A percentile compares a stretch with the other conserved stretches of the same genome.
These are phyloP conservation scores for Ursus arctos DNA, from an alignment of 2,113 vertebrate genomes.

Conservation along the genomic window DNA sequence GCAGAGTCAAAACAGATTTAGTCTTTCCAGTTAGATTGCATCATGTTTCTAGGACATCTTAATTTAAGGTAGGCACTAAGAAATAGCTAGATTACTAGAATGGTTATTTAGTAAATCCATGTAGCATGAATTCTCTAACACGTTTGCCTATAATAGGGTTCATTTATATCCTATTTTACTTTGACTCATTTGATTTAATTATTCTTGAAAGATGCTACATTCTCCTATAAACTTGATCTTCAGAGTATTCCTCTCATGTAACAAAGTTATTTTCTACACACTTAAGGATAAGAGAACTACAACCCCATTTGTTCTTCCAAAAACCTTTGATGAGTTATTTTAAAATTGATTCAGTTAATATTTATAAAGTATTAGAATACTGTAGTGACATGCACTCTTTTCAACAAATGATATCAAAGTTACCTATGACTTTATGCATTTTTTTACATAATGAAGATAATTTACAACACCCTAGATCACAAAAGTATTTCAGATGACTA, in stretches of 20 bases:
- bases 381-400: background rate
- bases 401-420: background rate
- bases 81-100: background rate
- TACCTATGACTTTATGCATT: background rate
- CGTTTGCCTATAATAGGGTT: constrained; percentile 9
- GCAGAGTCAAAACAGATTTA: background rate
- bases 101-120: background rate
- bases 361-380: background rate
- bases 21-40: background rate
- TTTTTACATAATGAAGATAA: background rate
- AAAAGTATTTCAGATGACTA: background rate
- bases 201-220: constrained; percentile 11
- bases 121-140: background rate
- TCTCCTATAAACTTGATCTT: constrained; percentile 22
- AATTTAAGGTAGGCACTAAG: constrained; percentile 8
- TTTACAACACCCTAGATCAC: background rate
- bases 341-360: background rate
- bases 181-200: constrained; percentile 32
- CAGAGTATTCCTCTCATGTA: background rate
- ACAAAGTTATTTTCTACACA: background rate
- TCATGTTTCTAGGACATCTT: constrained; percentile 12
- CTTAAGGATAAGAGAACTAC: background rate
- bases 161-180: constrained; percentile 45
- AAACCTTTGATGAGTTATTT: constrained; percentile 16
- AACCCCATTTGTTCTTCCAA: background rate